Percentiles rank a stretch among this genome's conserved stretches.
Conservation (phyloP, 2,888 invertebrate genomes). For the Ypsolopha sequella region DNA sequence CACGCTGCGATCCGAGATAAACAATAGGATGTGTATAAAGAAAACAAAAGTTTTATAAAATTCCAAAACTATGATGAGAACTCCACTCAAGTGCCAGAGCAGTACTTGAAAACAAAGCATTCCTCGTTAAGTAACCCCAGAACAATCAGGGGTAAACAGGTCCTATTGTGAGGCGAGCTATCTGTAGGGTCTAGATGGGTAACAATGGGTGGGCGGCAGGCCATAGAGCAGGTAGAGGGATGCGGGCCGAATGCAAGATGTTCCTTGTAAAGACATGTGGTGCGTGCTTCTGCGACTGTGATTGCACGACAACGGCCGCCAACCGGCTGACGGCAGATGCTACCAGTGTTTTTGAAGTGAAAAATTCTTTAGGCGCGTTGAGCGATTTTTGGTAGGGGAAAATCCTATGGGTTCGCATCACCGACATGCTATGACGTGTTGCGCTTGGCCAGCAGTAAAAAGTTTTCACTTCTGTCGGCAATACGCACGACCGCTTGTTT, state of each 20-base stretch:
- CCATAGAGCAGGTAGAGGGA: slow-evolving; percentile 51
- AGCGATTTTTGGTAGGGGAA: too few relatives aligned
- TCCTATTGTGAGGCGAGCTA: slow-evolving; percentile 25
- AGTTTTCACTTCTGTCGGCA: too few relatives aligned
- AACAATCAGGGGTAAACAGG: slow-evolving; percentile 52
- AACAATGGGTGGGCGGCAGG: slow-evolving; percentile 31
- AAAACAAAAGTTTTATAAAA: neutral
- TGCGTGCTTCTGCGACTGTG: neutral
- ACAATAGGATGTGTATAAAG: too few relatives aligned
- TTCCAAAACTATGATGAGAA: neutral
- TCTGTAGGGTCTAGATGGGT: slow-evolving; percentile 19
- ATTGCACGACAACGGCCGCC: slow-evolving; percentile 1
- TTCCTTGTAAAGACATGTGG: slow-evolving; percentile 9
- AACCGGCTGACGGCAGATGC: slow-evolving; percentile 5
- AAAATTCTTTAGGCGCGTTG: too few relatives aligned
- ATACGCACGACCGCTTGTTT: too few relatives aligned
- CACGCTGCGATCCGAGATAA: too few relatives aligned
- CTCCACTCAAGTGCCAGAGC: slow-evolving; percentile 3
- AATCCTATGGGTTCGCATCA: too few relatives aligned
- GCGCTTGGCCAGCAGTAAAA: too few relatives aligned
- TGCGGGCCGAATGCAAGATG: slow-evolving; percentile 42
- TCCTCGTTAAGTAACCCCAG: slow-evolving; percentile 36
- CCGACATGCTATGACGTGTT: too few relatives aligned
- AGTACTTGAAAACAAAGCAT: slow-evolving; percentile 32
- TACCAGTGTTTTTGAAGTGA: neutral